Conservation (phyloP, 2,113 vertebrate genomes). For the Caracal caracal region DNA sequence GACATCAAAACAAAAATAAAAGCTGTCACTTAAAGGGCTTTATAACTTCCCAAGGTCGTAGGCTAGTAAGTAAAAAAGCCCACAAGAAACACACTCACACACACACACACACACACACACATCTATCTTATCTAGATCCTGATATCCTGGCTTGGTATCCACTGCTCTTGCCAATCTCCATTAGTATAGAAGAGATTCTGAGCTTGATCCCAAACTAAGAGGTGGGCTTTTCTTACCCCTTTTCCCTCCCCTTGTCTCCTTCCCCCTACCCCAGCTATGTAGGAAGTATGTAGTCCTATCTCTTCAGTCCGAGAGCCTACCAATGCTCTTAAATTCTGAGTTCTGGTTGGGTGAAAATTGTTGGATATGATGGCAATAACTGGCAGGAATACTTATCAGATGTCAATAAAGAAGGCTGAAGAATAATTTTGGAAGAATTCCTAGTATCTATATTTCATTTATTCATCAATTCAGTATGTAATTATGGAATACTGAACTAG, state of each 20-base stretch:
- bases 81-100: background rate
- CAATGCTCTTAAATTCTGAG: background rate
- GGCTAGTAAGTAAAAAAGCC: background rate
- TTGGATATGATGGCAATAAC: background rate
- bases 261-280: background rate
- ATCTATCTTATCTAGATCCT: background rate
- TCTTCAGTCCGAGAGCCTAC: background rate
- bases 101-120: background rate
- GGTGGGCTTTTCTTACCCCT: background rate
- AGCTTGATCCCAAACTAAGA: background rate
- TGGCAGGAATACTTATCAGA: background rate
- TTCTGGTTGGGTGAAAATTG: background rate
- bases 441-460: background rate
- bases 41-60: background rate
- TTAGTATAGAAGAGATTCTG: background rate
- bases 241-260: background rate
- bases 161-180: background rate
- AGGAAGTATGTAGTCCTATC: background rate
- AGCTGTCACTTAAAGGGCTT: background rate
- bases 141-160: background rate
- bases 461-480: background rate
- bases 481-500: background rate
- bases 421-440: background rate
- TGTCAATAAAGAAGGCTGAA: background rate
- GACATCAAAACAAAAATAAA: conserved; percentile 73